Evolutionary conservation across 1,140 invertebrate species (phyloP), one percentile per base, ranked within the genome.

Genomic region (Leptinotarsa undecemlineata): DNA sequence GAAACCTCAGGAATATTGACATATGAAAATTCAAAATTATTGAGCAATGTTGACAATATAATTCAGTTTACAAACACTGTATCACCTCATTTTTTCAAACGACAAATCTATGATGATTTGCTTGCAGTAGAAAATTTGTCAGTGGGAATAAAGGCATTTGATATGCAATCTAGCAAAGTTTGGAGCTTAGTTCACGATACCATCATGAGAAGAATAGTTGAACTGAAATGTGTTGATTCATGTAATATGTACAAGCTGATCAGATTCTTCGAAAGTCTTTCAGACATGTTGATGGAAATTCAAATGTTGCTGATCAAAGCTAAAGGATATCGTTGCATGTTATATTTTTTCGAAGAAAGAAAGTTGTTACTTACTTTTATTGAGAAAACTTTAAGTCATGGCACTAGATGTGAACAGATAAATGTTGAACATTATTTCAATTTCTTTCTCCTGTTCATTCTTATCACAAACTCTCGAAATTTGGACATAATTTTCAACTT

Each of bases 401-500:
- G 73, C 20, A 64, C 21, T 61, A 76, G 73, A 33, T 82, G 79
- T 69, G 51, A 74, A 14, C 51, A 74, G 3, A 57, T 66, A 15
- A 60, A 15, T 14, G 20, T 70, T 73, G 6, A 20, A 68, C 23
- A 14, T n/a, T 48, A n/a, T 76, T 33, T 80, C 14, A 51, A 76
- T 48, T 69, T 77, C 60, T 67, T 81, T 17, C 15, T 77, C 3
- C 75, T 74, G 48, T 73, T 76, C 23, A 57, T 76, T 21, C 51
- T 71, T 23, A 48, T 81, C 11, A 69, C 67, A n/a, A 70, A 73
- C 62, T 61, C 73, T 21, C 68, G 74, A 72, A 79, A 81, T 77
- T 26, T 79, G 20, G 68, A 77, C 57, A 76, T 81, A 63, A 73
- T 79, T 48, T 81, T 77, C 64, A 74, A 79, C 78, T 47, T 80